Base-by-base conservation (phyloP, 1,140 invertebrate species). In the Cotesia vestalis region DNA sequence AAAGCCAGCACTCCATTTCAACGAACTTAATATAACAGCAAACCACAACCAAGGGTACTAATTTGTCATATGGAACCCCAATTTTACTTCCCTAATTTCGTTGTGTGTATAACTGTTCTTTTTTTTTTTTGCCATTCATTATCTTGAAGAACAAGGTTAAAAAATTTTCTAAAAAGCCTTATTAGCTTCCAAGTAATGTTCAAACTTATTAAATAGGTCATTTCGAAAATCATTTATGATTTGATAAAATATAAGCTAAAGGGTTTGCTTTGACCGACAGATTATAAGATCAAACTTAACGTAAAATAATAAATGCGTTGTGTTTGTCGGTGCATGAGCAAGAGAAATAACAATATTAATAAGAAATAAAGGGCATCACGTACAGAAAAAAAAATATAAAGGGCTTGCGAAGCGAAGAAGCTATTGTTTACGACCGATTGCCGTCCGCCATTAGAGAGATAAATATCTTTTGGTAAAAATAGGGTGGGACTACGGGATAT, bases 401-500 rank as follows among this genome's bases (percentile, higher is more conserved):
- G 74, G 52, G 20, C 36, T 63, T 12, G 69, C 60, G 11, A 64
- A 73, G 52, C 66, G 64, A 69, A 71, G 73, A 66, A 63, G 73
- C 73, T 69, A 75, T 75, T 75, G 73, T 75, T 75, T 75, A 75
- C 69, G 73, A 53, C 59, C 73, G 73, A 75, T 75, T 75, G 73
- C 66, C 66, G 69, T 72, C 66, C 61, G 69, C 73, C 73, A 75
- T 75, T 75, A 75, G 70, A 66, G 69, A 75, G 73, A 75, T 75
- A 75, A 75, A 75, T 75, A 75, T 75, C 73, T 67, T 46, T 63
- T 59, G 61, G 68, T 71, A 72, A 71, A 72, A 75, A 75, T 75
- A 69, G 69, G 69, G 70, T 75, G 73, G 73, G 73, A 34, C 46
- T 51, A 40, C 35, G 27, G 53, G 5, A 17, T 35, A 17, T 68